A percentile compares a stretch with the other conserved stretches of the same genome.
Conservation (phyloP, 2,113 vertebrate species). For the Castor canadensis region DNA sequence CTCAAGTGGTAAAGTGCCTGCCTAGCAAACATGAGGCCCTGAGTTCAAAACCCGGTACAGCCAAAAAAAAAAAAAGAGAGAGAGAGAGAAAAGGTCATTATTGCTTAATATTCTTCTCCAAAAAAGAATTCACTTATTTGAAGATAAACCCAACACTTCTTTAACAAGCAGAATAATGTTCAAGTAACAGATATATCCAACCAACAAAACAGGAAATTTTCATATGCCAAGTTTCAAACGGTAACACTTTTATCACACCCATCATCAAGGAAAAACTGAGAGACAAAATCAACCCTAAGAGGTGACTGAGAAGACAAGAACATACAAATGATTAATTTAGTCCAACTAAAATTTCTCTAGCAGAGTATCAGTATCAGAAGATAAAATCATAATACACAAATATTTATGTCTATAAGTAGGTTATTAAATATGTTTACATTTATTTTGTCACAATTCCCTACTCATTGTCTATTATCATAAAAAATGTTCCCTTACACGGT, state of each 20-base stretch:
- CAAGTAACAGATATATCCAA: not conserved
- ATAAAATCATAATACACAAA: not conserved
- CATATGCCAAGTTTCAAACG: not conserved
- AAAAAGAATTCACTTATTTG: not conserved
- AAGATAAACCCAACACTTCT: not conserved
- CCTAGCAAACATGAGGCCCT: too few species aligned
- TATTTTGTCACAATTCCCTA: not conserved
- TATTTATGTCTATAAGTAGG: not conserved
- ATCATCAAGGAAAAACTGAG: not conserved
- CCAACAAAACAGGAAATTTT: not conserved
- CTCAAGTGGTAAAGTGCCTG: too few species aligned
- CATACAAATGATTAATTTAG: not conserved
- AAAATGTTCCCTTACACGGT: not conserved
- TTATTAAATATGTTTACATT: not conserved
- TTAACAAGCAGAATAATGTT: constrained; percentile 27
- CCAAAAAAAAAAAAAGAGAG: too few species aligned
- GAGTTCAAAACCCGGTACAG: too few species aligned
- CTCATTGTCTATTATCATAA: not conserved
- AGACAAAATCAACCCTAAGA: not conserved
- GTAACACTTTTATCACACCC: not conserved
- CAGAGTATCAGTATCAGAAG: not conserved
- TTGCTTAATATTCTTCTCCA: not conserved
- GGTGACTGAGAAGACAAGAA: not conserved
- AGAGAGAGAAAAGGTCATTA: not conserved
- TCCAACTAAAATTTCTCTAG: not conserved